phyloP scores from a whole-genome alignment of 2,113 vertebrate species.

The Hydrochoerus hydrochaeris region DNA sequence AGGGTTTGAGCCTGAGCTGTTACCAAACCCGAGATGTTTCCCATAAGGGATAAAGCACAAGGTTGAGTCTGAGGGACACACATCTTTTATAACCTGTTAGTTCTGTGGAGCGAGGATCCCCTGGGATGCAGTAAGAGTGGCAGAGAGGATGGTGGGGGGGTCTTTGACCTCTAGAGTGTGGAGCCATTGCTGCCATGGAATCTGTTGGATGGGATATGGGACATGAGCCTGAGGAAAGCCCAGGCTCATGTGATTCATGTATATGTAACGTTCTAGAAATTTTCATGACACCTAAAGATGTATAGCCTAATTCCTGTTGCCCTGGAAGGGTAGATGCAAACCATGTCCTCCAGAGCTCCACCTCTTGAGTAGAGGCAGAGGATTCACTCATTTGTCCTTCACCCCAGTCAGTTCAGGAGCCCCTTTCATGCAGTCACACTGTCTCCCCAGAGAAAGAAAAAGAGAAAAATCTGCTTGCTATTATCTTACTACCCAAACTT shows the following conservation, averaged over 20 bases:
- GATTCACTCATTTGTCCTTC: not conserved
- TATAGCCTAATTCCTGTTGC: not conserved
- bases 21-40: not conserved
- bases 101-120: not conserved
- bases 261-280: not conserved
- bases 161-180: not conserved
- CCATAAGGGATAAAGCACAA: not conserved
- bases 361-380: not conserved
- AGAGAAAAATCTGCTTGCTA: not conserved
- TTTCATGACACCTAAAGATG: not conserved
- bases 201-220: not conserved
- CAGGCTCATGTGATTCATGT: not conserved
- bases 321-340: fast-evolving
- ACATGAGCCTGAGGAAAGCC: not conserved
- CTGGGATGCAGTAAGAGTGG: not conserved
- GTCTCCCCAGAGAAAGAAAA: not conserved
- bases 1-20: not conserved
- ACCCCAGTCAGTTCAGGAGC: not conserved
- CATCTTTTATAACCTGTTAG: not conserved
- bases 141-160: not conserved
- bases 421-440: not conserved
- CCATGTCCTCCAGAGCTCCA: not conserved
- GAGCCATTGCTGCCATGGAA: not conserved
- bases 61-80: not conserved
- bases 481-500: not conserved